Conservation (phyloP, 1,140 invertebrate species). For the Pogonognathellus flavescens region DNA sequence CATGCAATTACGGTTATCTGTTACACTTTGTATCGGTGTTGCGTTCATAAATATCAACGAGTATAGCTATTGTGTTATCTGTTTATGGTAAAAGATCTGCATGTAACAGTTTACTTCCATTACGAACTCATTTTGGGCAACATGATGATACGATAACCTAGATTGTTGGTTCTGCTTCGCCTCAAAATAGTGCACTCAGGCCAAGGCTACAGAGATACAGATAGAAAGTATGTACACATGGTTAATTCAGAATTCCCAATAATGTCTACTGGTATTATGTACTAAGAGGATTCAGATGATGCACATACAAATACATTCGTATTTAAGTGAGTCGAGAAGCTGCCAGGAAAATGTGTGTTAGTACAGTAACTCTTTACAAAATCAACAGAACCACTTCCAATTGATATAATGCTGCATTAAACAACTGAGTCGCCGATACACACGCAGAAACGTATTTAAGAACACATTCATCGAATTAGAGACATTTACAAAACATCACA, state of each 20-base stretch:
- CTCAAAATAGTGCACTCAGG: conserved; percentile 47
- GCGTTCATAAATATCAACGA: not conserved
- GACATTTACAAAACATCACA: not conserved
- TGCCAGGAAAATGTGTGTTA: conserved; percentile 30
- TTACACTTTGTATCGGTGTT: not conserved
- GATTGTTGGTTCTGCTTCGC: conserved; percentile 22
- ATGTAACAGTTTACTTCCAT: conserved; percentile 14
- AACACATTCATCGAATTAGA: not conserved
- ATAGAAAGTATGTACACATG: not conserved
- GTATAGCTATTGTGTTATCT: not conserved
- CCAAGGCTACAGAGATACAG: conserved; percentile 13
- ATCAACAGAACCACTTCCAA: conserved; percentile 19
- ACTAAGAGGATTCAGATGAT: not conserved
- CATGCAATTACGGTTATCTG: conserved; percentile 33
- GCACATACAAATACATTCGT: no score
- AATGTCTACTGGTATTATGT: not conserved
- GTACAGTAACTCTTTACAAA: not conserved
- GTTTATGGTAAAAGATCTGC: conserved; percentile 17
- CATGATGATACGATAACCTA: conserved; percentile 11
- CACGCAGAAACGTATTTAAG: not conserved
- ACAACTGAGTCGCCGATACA: not conserved
- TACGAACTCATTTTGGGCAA: conserved; percentile 36
- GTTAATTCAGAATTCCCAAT: not conserved
- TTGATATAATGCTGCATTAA: not conserved
- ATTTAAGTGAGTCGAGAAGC: not conserved